Conservation (phyloP, 2,888 invertebrate genomes). For the Vannuccia rotundouncinata region DNA sequence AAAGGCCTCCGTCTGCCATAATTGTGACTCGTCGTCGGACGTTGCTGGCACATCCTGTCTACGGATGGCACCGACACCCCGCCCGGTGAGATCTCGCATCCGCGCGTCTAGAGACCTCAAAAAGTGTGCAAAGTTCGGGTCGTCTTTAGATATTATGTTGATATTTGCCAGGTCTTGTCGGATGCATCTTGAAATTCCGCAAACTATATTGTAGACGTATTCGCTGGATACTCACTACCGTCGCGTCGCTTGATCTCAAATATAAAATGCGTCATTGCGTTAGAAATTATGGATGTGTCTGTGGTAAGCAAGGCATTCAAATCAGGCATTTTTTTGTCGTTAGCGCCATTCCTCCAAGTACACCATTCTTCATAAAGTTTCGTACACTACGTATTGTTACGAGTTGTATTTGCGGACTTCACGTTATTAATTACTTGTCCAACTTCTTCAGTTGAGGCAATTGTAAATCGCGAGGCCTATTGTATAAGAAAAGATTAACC, state of each 20-base stretch:
- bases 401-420: conserved; percentile 7
- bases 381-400: conserved; percentile 10
- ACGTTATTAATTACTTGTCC: background rate
- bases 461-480: conserved; percentile 7
- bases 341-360: conserved; percentile 27
- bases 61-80: conserved; percentile 23
- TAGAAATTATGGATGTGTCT: conserved; percentile 8
- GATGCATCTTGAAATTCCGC: conserved; percentile 14
- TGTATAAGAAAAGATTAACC: background rate
- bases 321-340: conserved; percentile 12
- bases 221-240: conserved; percentile 20
- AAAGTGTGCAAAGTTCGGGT: conserved; percentile 9
- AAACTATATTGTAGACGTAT: conserved; percentile 29
- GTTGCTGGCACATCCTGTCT: conserved; percentile 20
- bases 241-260: conserved; percentile 22
- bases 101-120: background rate
- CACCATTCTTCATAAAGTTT: conserved; percentile 18
- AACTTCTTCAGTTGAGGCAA: conserved; percentile 17
- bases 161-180: conserved; percentile 7
- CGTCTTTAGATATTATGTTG: conserved; percentile 25
- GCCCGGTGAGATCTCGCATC: conserved; percentile 25
- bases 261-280: conserved; percentile 18
- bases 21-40: conserved; percentile 18
- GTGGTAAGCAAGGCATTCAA: background rate
- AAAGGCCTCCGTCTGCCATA: conserved; percentile 19